Conservation (phyloP, 2,797 vertebrate species). For the Gastrophryne carolinensis region DNA sequence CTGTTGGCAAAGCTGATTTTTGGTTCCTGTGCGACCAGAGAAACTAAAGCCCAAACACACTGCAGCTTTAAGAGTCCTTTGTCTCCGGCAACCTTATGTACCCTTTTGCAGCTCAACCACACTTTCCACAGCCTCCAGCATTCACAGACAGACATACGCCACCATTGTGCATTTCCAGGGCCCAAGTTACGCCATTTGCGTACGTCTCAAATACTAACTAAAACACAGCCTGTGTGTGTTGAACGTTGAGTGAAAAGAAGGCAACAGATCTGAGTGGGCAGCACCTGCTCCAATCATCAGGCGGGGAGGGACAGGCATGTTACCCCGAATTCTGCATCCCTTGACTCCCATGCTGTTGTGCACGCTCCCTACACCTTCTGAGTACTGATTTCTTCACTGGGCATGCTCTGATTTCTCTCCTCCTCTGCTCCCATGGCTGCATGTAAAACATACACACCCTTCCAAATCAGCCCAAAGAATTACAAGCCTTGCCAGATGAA, state of each 20-base stretch:
- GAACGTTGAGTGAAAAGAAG: neutral
- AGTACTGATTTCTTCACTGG: too few relatives aligned
- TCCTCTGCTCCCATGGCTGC: too few relatives aligned
- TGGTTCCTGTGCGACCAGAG: too few relatives aligned
- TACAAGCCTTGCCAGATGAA: too few relatives aligned
- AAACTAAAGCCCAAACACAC: too few relatives aligned
- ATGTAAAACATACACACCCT: too few relatives aligned
- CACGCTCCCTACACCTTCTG: too few relatives aligned
- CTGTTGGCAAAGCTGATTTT: too few relatives aligned
- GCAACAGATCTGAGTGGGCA: conserved; percentile 15
- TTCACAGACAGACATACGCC: conserved; percentile 10
- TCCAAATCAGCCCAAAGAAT: too few relatives aligned
- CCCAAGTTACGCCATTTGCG: conserved; percentile 34
- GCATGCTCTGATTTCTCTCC: too few relatives aligned
- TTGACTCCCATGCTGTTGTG: too few relatives aligned
- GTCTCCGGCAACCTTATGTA: conserved; percentile 70
- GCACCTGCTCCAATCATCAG: conserved; percentile 1
- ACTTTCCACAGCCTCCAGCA: conserved; percentile 55
- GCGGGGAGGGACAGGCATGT: neutral
- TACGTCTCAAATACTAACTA: conserved; percentile 5
- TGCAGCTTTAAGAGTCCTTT: conserved; percentile 72
- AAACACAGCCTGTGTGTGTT: conserved; percentile 27
- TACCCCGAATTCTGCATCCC: too few relatives aligned
- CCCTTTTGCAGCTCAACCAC: conserved; percentile 65
- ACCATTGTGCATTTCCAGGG: neutral